A percentile compares a stretch with the other conserved stretches of the same genome.
Evolutionary conservation across 2,113 vertebrate genomes (phyloP).

Genomic region (Anoplopoma fimbria): DNA sequence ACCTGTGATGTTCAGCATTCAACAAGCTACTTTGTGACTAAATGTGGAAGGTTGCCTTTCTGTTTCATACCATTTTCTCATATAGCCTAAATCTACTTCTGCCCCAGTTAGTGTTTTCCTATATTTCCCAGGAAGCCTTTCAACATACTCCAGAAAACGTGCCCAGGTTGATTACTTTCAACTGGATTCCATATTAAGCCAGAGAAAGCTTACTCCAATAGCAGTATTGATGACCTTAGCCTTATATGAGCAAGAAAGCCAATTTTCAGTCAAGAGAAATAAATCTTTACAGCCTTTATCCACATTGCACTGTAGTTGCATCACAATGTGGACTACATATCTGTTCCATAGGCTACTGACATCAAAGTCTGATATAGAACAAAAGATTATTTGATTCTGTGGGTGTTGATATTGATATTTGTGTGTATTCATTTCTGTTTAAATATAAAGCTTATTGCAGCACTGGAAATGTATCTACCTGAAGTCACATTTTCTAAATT

Average conservation of each 20-base stretch:
- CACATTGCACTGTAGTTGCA: neutral
- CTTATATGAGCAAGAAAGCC: neutral
- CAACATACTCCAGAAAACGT: constrained; percentile 17
- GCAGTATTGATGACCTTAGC: constrained; percentile 9
- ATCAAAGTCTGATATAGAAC: neutral
- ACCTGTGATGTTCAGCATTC: neutral
- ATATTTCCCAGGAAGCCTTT: constrained; percentile 63
- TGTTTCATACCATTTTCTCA: constrained; percentile 23
- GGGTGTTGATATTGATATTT: constrained; percentile 24
- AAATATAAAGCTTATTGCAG: neutral
- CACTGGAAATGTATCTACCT: neutral
- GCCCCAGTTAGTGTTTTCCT: constrained; percentile 58
- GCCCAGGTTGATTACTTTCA: constrained; percentile 6
- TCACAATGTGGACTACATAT: neutral
- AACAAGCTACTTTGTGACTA: constrained; percentile 23
- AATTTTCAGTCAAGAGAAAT: constrained; percentile 9
- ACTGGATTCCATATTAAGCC: constrained; percentile 35
- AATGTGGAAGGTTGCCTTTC: constrained; percentile 29
- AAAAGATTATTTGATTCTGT: neutral
- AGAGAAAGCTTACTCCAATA: neutral
- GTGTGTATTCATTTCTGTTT: neutral
- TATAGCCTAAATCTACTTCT: constrained; percentile 27
- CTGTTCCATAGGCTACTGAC: neutral
- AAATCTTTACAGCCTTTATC: neutral
- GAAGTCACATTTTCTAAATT: neutral